These are phyloP conservation scores for Aleiodes testaceus DNA, from an alignment of 2,888 invertebrate genomes.

Conservation along the genomic window DNA sequence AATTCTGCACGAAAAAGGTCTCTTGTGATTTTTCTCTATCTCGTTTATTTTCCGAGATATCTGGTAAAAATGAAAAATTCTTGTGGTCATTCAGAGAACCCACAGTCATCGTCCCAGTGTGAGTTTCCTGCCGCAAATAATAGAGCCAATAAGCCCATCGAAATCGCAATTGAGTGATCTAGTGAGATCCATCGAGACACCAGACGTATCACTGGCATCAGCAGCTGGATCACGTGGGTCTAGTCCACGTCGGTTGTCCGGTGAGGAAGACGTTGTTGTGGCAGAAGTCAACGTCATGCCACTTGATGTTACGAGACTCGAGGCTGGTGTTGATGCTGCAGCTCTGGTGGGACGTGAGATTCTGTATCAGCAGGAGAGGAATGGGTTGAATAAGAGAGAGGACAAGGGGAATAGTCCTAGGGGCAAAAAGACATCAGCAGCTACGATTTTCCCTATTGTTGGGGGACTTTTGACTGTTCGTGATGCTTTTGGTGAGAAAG, in stretches of 20 bases:
- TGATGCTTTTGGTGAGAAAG: constrained; percentile 67
- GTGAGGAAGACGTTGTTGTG: constrained; percentile 43
- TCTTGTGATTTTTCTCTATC: too few relatives aligned
- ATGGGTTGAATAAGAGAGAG: constrained; percentile 51
- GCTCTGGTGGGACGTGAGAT: constrained; percentile 46
- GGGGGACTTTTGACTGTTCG: constrained; percentile 58
- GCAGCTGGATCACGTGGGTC: constrained; percentile 55
- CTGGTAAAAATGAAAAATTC: not conserved
- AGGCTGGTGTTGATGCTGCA: constrained; percentile 36
- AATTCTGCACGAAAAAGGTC: too few relatives aligned
- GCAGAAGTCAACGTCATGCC: constrained; percentile 36
- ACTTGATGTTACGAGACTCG: constrained; percentile 16
- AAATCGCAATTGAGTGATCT: constrained; percentile 59
- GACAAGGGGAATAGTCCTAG: constrained; percentile 55
- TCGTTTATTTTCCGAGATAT: too few relatives aligned
- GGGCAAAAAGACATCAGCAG: constrained; percentile 56
- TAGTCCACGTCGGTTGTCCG: constrained; percentile 53
- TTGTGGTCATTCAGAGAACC: constrained; percentile 47
- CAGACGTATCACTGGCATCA: constrained; percentile 54
- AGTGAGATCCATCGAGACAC: constrained; percentile 54
- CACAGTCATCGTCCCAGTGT: constrained; percentile 56
- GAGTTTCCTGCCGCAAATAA: constrained; percentile 45
- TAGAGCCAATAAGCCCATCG: constrained; percentile 53
- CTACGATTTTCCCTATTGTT: constrained; percentile 64
- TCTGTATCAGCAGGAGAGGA: constrained; percentile 59